Evolutionary conservation across 2,113 vertebrate species (phyloP).

Genomic region (Stictonetta naevosa): DNA sequence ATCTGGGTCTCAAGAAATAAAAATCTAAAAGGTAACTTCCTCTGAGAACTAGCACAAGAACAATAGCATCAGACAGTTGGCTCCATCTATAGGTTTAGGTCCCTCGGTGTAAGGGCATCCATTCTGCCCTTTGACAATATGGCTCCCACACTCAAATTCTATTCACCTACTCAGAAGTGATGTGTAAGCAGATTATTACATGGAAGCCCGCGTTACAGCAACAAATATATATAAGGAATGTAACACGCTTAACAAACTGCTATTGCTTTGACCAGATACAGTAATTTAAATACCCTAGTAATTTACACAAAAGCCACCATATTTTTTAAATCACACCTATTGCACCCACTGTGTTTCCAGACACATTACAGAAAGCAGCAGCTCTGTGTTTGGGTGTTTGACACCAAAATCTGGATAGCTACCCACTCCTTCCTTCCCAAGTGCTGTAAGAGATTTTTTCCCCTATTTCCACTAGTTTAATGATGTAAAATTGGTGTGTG

Average conservation of each 20-base stretch:
- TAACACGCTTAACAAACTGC: not conserved
- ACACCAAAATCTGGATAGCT: not conserved
- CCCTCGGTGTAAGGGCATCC: not conserved
- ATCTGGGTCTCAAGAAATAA: not conserved
- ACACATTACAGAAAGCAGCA: not conserved
- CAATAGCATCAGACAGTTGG: not conserved
- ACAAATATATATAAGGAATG: not conserved
- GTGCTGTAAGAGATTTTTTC: not conserved
- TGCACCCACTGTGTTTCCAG: not conserved
- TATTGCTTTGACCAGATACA: not conserved
- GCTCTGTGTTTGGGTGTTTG: not conserved
- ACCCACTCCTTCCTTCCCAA: not conserved
- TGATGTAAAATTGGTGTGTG: not conserved
- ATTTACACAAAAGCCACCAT: not conserved
- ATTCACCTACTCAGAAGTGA: not conserved
- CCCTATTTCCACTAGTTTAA: not conserved
- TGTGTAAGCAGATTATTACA: not conserved
- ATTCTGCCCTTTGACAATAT: not conserved
- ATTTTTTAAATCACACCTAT: not conserved
- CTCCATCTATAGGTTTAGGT: not conserved
- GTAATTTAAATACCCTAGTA: not conserved
- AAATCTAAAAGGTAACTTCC: not conserved
- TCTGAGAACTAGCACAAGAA: not conserved
- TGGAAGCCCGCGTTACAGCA: not conserved
- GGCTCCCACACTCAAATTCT: not conserved